A percentile compares a stretch with the other conserved stretches of the same genome.
These are phyloP conservation scores for Zoanthus sansibaricus DNA, from an alignment of 92 coral and sea anemone species.

Conservation along the genomic window DNA sequence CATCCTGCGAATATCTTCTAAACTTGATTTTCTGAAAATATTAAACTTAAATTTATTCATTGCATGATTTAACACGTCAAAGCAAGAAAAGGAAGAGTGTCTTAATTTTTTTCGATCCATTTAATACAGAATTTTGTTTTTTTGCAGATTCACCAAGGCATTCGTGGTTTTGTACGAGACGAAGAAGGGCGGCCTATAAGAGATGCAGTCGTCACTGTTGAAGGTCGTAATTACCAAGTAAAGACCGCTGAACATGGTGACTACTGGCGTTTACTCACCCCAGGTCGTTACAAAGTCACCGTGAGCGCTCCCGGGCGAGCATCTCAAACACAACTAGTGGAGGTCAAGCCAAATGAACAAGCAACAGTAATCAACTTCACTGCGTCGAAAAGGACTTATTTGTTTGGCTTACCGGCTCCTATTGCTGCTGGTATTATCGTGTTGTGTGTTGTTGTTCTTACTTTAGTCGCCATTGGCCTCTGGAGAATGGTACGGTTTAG, in stretches of 20 bases:
- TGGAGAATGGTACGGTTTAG: slow-evolving; percentile 77
- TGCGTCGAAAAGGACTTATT: slow-evolving; percentile 57
- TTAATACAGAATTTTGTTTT: neutral
- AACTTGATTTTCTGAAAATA: no score
- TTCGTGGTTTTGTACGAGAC: slow-evolving; percentile 90
- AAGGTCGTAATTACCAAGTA: slow-evolving; percentile 86
- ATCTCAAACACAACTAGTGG: slow-evolving; percentile 61
- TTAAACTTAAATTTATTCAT: no score
- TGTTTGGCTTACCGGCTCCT: slow-evolving; percentile 82
- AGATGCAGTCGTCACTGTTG: slow-evolving; percentile 77
- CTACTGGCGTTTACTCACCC: slow-evolving; percentile 93
- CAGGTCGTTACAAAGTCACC: slow-evolving; percentile 84
- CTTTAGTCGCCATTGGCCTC: slow-evolving; percentile 74
- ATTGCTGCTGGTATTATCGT: slow-evolving; percentile 69
- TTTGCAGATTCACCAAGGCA: slow-evolving; percentile 90
- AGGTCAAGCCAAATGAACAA: slow-evolving; percentile 79
- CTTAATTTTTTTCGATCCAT: no score
- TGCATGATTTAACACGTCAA: no score
- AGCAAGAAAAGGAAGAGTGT: no score
- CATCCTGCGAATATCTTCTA: no score
- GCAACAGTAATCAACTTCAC: slow-evolving; percentile 76
- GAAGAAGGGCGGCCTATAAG: slow-evolving; percentile 81
- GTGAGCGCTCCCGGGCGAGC: slow-evolving; percentile 86
- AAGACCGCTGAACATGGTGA: slow-evolving; percentile 93
- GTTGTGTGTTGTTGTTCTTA: slow-evolving; percentile 68